phyloP scores from a whole-genome alignment of 1,140 invertebrate species.

The Panagrolaimus sp. region DNA sequence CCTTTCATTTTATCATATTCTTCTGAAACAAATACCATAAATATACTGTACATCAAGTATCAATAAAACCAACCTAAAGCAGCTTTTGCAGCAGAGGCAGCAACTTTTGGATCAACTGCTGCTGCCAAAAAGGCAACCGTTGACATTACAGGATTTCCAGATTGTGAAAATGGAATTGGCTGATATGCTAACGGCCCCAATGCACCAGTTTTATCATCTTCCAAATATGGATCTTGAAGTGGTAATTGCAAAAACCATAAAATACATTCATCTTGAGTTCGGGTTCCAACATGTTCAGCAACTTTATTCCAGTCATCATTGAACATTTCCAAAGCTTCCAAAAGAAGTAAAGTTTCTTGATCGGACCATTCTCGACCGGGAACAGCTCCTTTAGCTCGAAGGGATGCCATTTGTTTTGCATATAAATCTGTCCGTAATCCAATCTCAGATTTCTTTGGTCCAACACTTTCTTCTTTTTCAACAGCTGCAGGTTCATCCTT shows the following conservation, averaged over 20 bases:
- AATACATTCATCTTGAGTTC: slow-evolving; percentile 98
- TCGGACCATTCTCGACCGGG: slow-evolving; percentile 89
- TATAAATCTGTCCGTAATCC: slow-evolving; percentile 95
- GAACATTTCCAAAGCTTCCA: slow-evolving; percentile 93
- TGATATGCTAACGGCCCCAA: slow-evolving; percentile 87
- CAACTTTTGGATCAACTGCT: slow-evolving; percentile 93
- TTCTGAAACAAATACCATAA: slow-evolving; percentile 68
- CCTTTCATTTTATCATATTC: slow-evolving; percentile 68
- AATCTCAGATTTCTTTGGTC: slow-evolving; percentile 64
- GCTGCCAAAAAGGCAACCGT: slow-evolving; percentile 97
- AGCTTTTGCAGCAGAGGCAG: slow-evolving; percentile 89
- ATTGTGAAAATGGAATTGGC: slow-evolving; percentile 88
- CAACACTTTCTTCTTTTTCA: slow-evolving; percentile 11
- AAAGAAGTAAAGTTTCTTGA: slow-evolving; percentile 87
- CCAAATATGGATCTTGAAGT: slow-evolving; percentile 95
- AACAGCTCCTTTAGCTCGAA: slow-evolving; percentile 50
- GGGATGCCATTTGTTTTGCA: slow-evolving; percentile 61
- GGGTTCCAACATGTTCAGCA: slow-evolving; percentile 67
- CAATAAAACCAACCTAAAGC: slow-evolving; percentile 83
- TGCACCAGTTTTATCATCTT: slow-evolving; percentile 60
- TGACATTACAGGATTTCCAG: slow-evolving; percentile 98
- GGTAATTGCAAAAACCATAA: slow-evolving; percentile 91
- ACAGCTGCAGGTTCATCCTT: neutral
- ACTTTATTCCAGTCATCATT: slow-evolving; percentile 99
- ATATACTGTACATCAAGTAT: slow-evolving; percentile 60